Percentiles rank a stretch among this genome's conserved stretches.
Evolutionary conservation across 2,113 vertebrate species (phyloP).

Genomic region (Cisticola juncidis): DNA sequence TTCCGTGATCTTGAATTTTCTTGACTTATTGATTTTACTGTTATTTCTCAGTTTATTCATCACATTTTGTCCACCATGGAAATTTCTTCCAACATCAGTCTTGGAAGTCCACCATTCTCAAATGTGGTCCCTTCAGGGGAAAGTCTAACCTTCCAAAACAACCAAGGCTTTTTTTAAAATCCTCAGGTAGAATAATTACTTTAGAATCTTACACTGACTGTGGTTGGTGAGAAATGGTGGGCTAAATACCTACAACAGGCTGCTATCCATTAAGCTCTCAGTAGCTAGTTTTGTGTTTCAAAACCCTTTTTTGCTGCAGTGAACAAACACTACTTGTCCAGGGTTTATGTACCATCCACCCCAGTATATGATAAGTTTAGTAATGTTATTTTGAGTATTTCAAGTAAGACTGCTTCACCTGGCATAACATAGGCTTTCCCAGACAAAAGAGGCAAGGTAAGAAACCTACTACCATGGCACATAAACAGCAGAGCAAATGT

Average conservation of each 20-base stretch:
- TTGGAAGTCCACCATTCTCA: neutral
- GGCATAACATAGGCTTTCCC: neutral
- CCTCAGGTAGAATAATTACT: neutral
- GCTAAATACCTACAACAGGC: neutral
- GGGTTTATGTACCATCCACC: neutral
- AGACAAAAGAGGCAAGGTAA: neutral
- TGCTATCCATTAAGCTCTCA: neutral
- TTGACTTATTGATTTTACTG: neutral
- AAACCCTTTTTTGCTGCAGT: neutral
- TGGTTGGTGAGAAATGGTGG: neutral
- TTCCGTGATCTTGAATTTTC: neutral
- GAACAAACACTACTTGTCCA: neutral
- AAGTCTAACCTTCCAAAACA: neutral
- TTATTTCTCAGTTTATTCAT: neutral
- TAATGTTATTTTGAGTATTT: neutral
- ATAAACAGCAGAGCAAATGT: neutral
- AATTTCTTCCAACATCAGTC: neutral
- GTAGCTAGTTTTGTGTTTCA: neutral
- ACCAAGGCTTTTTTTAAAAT: neutral
- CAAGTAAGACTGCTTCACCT: neutral
- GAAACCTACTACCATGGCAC: neutral
- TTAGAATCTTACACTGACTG: neutral
- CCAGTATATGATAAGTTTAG: neutral
- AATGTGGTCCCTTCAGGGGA: neutral
- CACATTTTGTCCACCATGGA: neutral